Evolutionary conservation across 2,797 vertebrate genomes (phyloP).

Genomic region (Pseudochaenichthys georgianus): DNA sequence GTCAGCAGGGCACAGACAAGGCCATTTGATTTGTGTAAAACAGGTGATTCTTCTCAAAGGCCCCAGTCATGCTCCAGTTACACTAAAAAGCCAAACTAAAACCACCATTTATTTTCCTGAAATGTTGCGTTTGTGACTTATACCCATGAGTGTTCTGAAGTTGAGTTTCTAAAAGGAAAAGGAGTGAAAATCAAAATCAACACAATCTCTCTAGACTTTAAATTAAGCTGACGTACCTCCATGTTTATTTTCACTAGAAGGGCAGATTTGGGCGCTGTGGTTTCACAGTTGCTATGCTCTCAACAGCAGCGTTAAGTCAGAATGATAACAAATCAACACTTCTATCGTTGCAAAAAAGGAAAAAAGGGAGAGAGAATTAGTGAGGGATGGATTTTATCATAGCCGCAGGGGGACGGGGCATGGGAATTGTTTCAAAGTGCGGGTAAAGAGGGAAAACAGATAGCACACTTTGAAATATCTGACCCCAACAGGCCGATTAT

Average conservation of each 20-base stretch:
- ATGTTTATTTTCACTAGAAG: constrained; percentile 67
- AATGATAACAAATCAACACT: constrained; percentile 63
- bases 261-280: constrained; percentile 55
- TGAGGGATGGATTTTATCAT: constrained; percentile 51
- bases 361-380: constrained; percentile 26
- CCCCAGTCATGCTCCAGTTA: constrained; percentile 10
- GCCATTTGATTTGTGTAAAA: constrained; percentile 26
- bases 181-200: constrained; percentile 54
- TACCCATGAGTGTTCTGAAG: constrained; percentile 7
- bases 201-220: constrained; percentile 31
- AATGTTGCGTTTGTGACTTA: constrained; percentile 26
- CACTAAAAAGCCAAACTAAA: constrained; percentile 6
- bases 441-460: constrained; percentile 65
- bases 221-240: constrained; percentile 46
- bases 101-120: constrained; percentile 27
- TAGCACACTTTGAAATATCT: constrained; percentile 67
- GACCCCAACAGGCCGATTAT: constrained; percentile 71
- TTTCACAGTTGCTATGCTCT: constrained; percentile 70
- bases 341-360: constrained; percentile 40
- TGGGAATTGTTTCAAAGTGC: constrained; percentile 63
- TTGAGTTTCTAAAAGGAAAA: constrained; percentile 53
- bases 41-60: constrained; percentile 53
- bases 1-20: constrained; percentile 55
- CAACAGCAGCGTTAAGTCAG: constrained; percentile 37
- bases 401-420: constrained; percentile 36